Percentiles rank a stretch among this genome's conserved stretches.
Evolutionary conservation across 2,888 invertebrate species (phyloP).

Genomic region (Platerodrilus igneus): DNA sequence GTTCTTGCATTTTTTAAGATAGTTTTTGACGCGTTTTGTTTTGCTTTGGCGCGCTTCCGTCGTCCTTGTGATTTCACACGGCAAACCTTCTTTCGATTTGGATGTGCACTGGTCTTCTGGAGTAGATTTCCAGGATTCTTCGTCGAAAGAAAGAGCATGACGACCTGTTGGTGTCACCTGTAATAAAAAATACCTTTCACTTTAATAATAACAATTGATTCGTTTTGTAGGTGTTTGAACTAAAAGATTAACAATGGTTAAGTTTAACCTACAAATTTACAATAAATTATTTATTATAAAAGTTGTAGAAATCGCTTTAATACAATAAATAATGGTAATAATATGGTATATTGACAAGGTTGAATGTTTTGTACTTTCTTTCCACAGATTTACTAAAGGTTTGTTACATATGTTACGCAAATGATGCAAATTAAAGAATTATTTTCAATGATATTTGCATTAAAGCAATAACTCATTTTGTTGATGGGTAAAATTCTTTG

Average conservation of each 20-base stretch:
- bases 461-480: no score
- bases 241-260: slow-evolving; percentile 11
- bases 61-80: slow-evolving; percentile 39
- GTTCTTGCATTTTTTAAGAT: slow-evolving; percentile 52
- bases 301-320: slow-evolving; percentile 22
- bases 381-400: no score
- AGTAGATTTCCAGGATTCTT: slow-evolving; percentile 45
- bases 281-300: slow-evolving; percentile 23
- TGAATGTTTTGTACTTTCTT: slow-evolving; percentile 16
- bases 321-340: slow-evolving; percentile 22
- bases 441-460: no score
- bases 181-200: slow-evolving; percentile 29
- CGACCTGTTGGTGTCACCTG: slow-evolving; percentile 47
- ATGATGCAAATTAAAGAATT: no score
- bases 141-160: slow-evolving; percentile 43
- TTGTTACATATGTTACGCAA: no score
- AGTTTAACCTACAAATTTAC: slow-evolving; percentile 19
- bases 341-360: slow-evolving; percentile 14
- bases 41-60: slow-evolving; percentile 51
- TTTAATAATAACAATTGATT: slow-evolving; percentile 4
- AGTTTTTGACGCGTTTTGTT: slow-evolving; percentile 53
- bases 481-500: no score
- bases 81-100: slow-evolving; percentile 24
- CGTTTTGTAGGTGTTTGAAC: slow-evolving; percentile 10
- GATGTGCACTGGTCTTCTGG: slow-evolving; percentile 31